phyloP scores from a whole-genome alignment of 2,888 invertebrate species.

The Patella ulyssiponensis region DNA sequence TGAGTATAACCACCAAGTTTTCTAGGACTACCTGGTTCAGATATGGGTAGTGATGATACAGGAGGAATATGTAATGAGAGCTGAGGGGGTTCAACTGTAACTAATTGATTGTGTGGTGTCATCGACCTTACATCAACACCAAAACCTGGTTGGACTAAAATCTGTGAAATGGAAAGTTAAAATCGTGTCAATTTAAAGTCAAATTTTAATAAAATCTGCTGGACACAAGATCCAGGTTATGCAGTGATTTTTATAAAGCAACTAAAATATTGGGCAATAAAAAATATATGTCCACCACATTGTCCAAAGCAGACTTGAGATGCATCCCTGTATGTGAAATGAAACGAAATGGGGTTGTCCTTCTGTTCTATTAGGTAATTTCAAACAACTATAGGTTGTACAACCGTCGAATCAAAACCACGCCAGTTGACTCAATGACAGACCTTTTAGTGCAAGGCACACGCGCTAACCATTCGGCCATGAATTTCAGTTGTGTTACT shows the following conservation, averaged over 20 bases:
- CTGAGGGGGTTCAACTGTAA: constrained; percentile 35
- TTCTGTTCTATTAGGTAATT: too few species aligned
- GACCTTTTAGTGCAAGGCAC: too few species aligned
- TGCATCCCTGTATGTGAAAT: too few species aligned
- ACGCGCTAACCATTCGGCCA: too few species aligned
- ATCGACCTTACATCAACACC: constrained; percentile 67
- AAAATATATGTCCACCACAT: too few species aligned
- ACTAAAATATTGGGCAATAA: not conserved
- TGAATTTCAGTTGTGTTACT: too few species aligned
- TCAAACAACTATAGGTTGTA: too few species aligned
- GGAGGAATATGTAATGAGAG: constrained; percentile 57
- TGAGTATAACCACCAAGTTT: constrained; percentile 20
- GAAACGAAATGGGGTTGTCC: too few species aligned
- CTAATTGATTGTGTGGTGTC: constrained; percentile 24
- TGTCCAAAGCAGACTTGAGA: too few species aligned
- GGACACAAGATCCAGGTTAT: not conserved
- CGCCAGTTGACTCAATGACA: too few species aligned
- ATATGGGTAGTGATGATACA: constrained; percentile 42
- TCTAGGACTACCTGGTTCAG: constrained; percentile 58
- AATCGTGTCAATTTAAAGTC: too few species aligned
- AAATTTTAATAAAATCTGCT: constrained; percentile 69
- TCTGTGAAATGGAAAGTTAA: constrained; percentile 41
- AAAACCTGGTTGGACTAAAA: constrained; percentile 69
- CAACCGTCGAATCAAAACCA: too few species aligned
- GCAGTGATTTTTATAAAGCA: not conserved